Conservation (phyloP, 1,140 invertebrate species). For the Antheraea mylitta region DNA sequence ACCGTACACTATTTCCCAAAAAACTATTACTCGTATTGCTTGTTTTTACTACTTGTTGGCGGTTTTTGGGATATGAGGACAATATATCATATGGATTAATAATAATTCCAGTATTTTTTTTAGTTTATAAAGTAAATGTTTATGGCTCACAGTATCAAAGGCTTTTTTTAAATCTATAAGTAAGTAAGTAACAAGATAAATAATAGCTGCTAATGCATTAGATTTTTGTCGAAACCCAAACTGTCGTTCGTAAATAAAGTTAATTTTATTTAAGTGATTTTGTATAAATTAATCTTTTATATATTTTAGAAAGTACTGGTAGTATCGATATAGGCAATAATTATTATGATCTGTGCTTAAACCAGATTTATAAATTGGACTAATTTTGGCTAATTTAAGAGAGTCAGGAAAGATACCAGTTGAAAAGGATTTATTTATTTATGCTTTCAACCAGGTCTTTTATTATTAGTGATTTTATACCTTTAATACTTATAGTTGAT, state of each 20-base stretch:
- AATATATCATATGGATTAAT: conserved; percentile 3
- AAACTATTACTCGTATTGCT: too few species aligned
- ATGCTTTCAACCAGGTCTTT: not conserved
- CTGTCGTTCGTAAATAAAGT: too few species aligned
- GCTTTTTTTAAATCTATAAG: conserved; percentile 17
- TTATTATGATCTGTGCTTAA: not conserved
- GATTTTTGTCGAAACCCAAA: too few species aligned
- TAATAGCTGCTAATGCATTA: too few species aligned
- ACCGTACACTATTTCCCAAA: too few species aligned
- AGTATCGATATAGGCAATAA: conserved; percentile 14
- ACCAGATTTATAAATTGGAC: conserved; percentile 17
- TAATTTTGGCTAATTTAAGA: conserved; percentile 18
- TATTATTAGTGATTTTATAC: too few species aligned
- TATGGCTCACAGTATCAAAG: conserved; percentile 12
- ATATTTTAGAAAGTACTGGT: conserved; percentile 16
- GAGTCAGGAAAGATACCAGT: conserved; percentile 13
- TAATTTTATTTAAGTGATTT: too few species aligned
- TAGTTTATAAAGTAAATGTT: conserved; percentile 4
- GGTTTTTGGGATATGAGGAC: conserved; percentile 29
- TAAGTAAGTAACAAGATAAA: not conserved
- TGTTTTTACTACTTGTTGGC: conserved; percentile 33
- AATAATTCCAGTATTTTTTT: not conserved
- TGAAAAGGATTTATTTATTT: not conserved
- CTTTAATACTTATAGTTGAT: too few species aligned
- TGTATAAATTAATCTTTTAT: conserved; percentile 16